Percentiles rank a stretch among this genome's conserved stretches.
These are phyloP conservation scores for Aldrovandia affinis DNA, from an alignment of 2,797 vertebrate genomes.

Conservation along the genomic window DNA sequence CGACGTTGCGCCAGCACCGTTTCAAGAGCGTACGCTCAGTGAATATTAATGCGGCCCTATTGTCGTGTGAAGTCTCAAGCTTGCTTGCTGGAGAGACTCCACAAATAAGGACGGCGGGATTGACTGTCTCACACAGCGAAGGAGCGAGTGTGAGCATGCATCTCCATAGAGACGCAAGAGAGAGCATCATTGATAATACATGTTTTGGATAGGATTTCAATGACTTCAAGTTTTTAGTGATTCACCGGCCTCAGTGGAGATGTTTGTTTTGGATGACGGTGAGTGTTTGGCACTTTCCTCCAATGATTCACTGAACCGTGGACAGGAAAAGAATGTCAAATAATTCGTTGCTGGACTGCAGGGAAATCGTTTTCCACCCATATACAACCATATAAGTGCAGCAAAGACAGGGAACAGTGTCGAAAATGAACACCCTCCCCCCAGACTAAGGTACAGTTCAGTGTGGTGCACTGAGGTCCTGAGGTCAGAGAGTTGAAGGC, in stretches of 20 bases:
- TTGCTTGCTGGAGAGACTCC: background rate
- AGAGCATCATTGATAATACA: background rate
- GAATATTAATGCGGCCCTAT: background rate
- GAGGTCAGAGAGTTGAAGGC: no score
- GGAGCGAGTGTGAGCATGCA: background rate
- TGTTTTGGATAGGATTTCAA: background rate
- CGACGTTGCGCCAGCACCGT: background rate
- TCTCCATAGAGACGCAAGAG: background rate
- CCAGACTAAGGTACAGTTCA: no score
- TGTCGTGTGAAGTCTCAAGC: background rate
- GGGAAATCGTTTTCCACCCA: background rate
- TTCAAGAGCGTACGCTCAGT: background rate
- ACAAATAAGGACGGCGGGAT: background rate
- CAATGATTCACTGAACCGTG: background rate
- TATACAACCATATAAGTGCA: background rate
- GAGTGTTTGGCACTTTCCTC: background rate
- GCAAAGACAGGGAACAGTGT: no score
- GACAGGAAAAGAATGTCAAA: background rate
- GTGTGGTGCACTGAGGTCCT: no score
- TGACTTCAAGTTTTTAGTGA: background rate
- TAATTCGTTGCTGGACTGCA: background rate
- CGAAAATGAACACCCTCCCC: no score
- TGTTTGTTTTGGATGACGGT: background rate
- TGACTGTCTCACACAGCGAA: background rate
- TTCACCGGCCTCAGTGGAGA: background rate